phyloP scores from a whole-genome alignment of 2,888 invertebrate genomes.

The Polyommatus icarus region DNA sequence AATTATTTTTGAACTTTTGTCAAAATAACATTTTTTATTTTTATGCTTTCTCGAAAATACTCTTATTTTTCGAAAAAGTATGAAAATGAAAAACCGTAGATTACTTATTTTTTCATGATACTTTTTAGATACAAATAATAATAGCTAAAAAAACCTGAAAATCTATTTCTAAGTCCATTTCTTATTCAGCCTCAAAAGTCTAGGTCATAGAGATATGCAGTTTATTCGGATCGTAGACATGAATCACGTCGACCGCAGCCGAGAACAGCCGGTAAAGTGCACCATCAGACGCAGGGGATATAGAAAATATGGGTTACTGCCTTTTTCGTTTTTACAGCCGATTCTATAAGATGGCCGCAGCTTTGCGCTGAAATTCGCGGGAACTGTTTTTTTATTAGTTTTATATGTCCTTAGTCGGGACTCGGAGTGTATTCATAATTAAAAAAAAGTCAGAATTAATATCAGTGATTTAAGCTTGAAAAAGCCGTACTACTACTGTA shows the following conservation, averaged over 20 bases:
- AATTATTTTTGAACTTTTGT: background rate
- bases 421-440: no score
- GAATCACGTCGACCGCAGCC: conserved; percentile 7
- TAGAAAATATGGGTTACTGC: conserved; percentile 22
- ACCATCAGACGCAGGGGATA: background rate
- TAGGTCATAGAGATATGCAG: conserved; percentile 16
- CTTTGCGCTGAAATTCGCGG: background rate
- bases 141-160: no score
- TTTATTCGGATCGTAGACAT: background rate
- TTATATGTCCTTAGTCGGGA: background rate
- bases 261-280: conserved; percentile 1
- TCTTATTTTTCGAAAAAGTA: background rate
- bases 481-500: no score
- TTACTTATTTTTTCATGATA: background rate
- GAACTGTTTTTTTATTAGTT: background rate
- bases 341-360: background rate
- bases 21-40: background rate
- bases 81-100: background rate
- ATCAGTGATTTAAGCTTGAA: no score
- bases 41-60: background rate
- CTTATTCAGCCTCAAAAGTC: background rate
- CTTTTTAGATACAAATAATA: no score
- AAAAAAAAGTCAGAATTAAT: no score
- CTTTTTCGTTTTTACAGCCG: conserved; percentile 25
- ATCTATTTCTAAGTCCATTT: background rate